phyloP scores from a whole-genome alignment of 1,140 invertebrate species.

The Camponotus floridanus region DNA sequence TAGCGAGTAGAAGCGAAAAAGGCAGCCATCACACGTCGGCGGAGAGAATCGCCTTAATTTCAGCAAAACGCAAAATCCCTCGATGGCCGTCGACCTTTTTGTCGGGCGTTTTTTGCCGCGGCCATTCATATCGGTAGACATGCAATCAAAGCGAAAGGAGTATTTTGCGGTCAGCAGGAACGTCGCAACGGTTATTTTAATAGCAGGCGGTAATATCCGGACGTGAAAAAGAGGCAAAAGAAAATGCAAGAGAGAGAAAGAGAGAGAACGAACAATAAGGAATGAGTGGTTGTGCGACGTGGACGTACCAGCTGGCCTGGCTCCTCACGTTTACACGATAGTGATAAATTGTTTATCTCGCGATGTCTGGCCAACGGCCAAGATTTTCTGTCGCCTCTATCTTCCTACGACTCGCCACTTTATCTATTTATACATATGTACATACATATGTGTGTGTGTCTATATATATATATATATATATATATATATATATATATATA shows the following conservation, averaged over 20 bases:
- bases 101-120: conserved; percentile 33
- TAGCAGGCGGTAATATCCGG: conserved; percentile 36
- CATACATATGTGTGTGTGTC: conserved; percentile 8
- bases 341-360: conserved; percentile 83
- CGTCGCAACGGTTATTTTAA: conserved; percentile 65
- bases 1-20: not conserved
- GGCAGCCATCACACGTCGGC: not conserved
- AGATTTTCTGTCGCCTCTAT: conserved; percentile 76
- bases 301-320: conserved; percentile 73
- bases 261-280: conserved; percentile 63
- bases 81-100: conserved; percentile 40
- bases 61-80: conserved; percentile 46
- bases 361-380: conserved; percentile 80
- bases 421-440: conserved; percentile 67
- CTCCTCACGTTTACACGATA: conserved; percentile 76
- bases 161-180: conserved; percentile 46
- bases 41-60: conserved; percentile 55
- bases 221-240: conserved; percentile 32
- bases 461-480: conserved; percentile 60
- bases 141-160: conserved; percentile 52
- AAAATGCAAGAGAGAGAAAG: conserved; percentile 19
- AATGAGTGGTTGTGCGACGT: conserved; percentile 48
- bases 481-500: not conserved
- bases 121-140: conserved; percentile 55
- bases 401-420: conserved; percentile 54